Conservation (phyloP, 2,888 invertebrate species). For the Erpobdella octoculata region DNA sequence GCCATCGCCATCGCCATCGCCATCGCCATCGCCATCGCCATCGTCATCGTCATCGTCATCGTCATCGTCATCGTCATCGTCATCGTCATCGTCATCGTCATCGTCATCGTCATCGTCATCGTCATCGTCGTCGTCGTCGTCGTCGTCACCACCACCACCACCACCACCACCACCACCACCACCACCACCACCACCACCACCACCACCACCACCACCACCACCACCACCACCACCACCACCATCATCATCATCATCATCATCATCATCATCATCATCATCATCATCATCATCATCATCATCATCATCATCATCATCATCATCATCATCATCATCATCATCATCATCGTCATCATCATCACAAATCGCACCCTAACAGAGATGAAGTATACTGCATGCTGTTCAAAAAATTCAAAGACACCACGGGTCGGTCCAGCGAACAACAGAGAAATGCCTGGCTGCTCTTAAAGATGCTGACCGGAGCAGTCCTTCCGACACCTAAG, state of each 20-base stretch:
- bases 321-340: not conserved
- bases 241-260: not conserved
- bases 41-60: not conserved
- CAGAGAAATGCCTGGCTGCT: too few species aligned
- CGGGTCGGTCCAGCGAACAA: too few species aligned
- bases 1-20: not conserved
- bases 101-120: not conserved
- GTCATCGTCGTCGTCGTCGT: not conserved
- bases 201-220: slow-evolving; percentile 1
- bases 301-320: slow-evolving; percentile 52
- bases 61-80: not conserved
- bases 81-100: not conserved
- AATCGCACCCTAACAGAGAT: not conserved
- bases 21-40: not conserved
- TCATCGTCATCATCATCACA: not conserved
- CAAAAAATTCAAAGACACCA: too few species aligned
- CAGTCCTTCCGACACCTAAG: too few species aligned
- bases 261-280: slow-evolving; percentile 7
- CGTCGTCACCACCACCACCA: not conserved
- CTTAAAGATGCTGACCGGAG: too few species aligned
- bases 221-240: not conserved
- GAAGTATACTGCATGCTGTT: not conserved
- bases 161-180: not conserved
- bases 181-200: not conserved
- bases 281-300: not conserved